A percentile compares a stretch with the other conserved stretches of the same genome.
Conservation (phyloP, 1,140 invertebrate genomes). For the Asobara japonica region DNA sequence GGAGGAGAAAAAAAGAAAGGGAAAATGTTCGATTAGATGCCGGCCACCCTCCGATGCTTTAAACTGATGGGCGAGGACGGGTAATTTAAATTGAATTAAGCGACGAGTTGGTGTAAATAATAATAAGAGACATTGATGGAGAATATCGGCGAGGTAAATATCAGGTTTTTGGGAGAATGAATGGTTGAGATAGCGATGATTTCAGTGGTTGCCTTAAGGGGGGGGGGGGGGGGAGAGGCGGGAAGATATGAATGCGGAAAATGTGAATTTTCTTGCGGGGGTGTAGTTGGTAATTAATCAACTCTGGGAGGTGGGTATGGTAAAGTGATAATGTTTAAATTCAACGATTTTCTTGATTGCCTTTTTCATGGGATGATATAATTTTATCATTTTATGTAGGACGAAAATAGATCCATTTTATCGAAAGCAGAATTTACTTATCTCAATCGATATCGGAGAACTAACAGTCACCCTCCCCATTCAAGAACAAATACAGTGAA, state of each 20-base stretch:
- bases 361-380: too few relatives aligned
- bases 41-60: not conserved
- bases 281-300: not conserved
- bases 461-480: too few relatives aligned
- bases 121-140: slow-evolving; percentile 5
- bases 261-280: not conserved
- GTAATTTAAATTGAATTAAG: slow-evolving; percentile 23
- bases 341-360: not conserved
- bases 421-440: too few relatives aligned
- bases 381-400: too few relatives aligned
- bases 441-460: too few relatives aligned
- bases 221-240: not conserved
- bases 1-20: not conserved
- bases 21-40: slow-evolving; percentile 7
- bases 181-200: slow-evolving; percentile 1
- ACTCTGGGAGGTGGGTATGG: not conserved
- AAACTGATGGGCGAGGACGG: not conserved
- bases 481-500: too few relatives aligned
- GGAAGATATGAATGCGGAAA: too few relatives aligned
- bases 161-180: not conserved
- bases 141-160: not conserved
- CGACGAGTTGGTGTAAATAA: slow-evolving; percentile 16
- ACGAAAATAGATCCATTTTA: too few relatives aligned
- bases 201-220: not conserved
- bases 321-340: not conserved